Evolutionary conservation across 1,140 invertebrate species (phyloP).

Genomic region (Mactra quadrangularis): DNA sequence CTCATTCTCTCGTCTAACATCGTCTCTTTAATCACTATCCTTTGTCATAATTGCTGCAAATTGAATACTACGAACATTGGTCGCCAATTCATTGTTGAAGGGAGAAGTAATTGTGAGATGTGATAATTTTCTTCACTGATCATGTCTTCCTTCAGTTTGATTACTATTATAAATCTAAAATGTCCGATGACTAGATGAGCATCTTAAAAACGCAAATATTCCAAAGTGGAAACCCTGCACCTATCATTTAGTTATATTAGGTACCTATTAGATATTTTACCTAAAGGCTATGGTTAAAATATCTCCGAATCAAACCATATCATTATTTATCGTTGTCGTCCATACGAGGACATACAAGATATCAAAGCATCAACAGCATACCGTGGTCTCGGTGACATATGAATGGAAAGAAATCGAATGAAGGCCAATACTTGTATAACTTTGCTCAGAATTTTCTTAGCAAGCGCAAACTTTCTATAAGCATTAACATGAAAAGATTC

Average conservation of each 20-base stretch:
- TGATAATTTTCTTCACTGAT: slow-evolving; percentile 50
- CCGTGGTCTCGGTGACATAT: no score
- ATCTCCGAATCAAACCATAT: slow-evolving; percentile 1
- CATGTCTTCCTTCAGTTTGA: slow-evolving; percentile 42
- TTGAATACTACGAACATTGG: slow-evolving; percentile 23
- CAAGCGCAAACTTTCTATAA: no score
- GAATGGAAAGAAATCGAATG: no score
- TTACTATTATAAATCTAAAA: slow-evolving; percentile 55
- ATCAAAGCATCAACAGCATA: no score
- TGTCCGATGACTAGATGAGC: slow-evolving; percentile 39
- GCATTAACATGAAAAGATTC: no score
- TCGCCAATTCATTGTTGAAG: slow-evolving; percentile 15
- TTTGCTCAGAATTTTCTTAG: no score
- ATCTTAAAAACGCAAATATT: slow-evolving; percentile 50
- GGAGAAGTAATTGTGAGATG: slow-evolving; percentile 34
- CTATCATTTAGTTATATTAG: slow-evolving; percentile 58
- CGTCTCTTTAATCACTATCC: slow-evolving; percentile 35
- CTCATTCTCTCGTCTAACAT: neutral
- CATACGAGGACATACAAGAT: no score
- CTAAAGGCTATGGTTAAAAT: slow-evolving; percentile 35
- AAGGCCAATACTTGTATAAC: no score
- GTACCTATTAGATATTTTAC: slow-evolving; percentile 52
- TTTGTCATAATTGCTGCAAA: slow-evolving; percentile 59
- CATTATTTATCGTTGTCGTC: slow-evolving; percentile 23
- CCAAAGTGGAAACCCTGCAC: slow-evolving; percentile 5